phyloP scores from a whole-genome alignment of 92 coral and sea anemone species.

The Epizoanthus rinbou region DNA sequence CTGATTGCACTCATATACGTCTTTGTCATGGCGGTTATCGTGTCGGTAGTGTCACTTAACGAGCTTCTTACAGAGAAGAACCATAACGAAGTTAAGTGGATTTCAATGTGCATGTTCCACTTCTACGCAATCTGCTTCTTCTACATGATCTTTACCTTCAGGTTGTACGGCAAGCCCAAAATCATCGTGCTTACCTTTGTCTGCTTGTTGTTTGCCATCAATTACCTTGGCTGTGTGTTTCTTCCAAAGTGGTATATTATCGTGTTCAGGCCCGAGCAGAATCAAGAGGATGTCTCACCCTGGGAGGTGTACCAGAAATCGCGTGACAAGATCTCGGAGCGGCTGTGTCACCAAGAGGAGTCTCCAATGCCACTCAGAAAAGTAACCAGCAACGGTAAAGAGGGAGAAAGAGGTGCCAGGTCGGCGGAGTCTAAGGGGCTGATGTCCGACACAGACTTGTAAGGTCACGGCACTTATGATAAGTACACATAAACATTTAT shows the following conservation, averaged over 20 bases:
- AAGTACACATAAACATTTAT: too few relatives aligned
- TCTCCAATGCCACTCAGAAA: conserved; percentile 64
- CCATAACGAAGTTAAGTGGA: conserved; percentile 89
- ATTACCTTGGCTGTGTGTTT: conserved; percentile 75
- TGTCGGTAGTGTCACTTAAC: conserved; percentile 75
- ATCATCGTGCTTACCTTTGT: conserved; percentile 74
- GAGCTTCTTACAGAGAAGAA: conserved; percentile 77
- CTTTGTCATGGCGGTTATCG: conserved; percentile 71
- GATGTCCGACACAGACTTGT: conserved; percentile 64
- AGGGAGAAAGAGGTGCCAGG: conserved; percentile 40
- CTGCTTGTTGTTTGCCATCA: conserved; percentile 72
- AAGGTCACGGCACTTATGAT: neutral
- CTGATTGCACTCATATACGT: conserved; percentile 72
- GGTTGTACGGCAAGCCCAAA: conserved; percentile 79
- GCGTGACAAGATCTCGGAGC: conserved; percentile 78
- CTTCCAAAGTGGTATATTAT: conserved; percentile 92
- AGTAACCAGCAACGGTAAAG: conserved; percentile 20
- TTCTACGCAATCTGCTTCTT: conserved; percentile 81
- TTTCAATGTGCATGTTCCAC: conserved; percentile 80
- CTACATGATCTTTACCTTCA: conserved; percentile 76
- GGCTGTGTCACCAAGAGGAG: conserved; percentile 67
- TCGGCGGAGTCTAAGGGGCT: conserved; percentile 53
- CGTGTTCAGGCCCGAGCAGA: conserved; percentile 89
- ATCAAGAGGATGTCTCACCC: conserved; percentile 85
- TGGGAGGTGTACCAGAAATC: conserved; percentile 83